Evolutionary conservation across 2,888 invertebrate species (phyloP), one percentile per base, ranked within the genome.

Genomic region (Cryptus viduatorius): DNA sequence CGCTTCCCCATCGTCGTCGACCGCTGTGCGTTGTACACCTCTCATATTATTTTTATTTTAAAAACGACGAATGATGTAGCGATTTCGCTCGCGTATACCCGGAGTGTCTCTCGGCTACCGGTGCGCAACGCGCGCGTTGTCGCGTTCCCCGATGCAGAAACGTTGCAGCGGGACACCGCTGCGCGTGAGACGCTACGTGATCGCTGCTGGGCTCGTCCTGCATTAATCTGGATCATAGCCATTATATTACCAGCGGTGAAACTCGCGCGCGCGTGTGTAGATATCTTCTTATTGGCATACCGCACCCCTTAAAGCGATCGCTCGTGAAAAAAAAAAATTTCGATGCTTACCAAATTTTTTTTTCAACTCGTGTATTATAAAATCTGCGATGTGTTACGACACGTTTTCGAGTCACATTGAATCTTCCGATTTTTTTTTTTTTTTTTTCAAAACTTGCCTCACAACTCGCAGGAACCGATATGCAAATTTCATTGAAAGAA

Each of bases 221-320:
- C 91, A 92, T 92, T 92, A 92, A 92, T 92, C 92, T 92, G 90
- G 92, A 92, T 92, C 92, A 90, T 88, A 88, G 88, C 89, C 56
- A 90, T 88, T 90, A 91, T 89, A 91, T 89, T 89, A 89, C 86
- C 88, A 78, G 83, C 73, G 61, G 76, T 82, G 79, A 84, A 81
- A 37, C 37, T 37, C 37, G 7, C 37, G 37, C 78, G 19, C 53
- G 80, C 56, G 59, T 48, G 50, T 16, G 50, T 7, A 46, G 19
- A 61, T 59, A 83, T 87, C 87, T 88, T 90, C 87, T 88, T 88
- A 88, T 90, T 90, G 88, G 88, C 87, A 88, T 88, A 88, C 88
- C 88, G 77, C 67, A 73, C 44, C 68, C 69, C 72, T 72, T 29
- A 76, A 67, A 82, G 78, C 59, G 75, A 84, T 86, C 81, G 82